phyloP scores from a whole-genome alignment of 1,140 invertebrate genomes.

The Danaus melanippus region DNA sequence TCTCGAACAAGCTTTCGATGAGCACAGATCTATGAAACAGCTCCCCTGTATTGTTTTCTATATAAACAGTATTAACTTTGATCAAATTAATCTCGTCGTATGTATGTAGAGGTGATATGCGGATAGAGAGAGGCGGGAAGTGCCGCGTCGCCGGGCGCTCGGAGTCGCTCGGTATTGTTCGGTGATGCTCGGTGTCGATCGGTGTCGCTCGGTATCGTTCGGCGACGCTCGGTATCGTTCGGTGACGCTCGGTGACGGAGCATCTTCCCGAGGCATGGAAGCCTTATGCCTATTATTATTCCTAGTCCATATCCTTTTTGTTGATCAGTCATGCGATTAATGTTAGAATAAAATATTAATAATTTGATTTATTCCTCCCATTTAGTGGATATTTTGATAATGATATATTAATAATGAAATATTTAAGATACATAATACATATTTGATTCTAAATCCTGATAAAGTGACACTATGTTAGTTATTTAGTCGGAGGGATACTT shows the following conservation, averaged over 20 bases:
- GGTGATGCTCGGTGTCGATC: conserved; percentile 9
- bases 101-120: conserved; percentile 63
- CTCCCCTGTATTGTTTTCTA: conserved; percentile 50
- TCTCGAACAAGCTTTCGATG: conserved; percentile 47
- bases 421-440: conserved; percentile 73
- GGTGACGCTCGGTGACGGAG: conserved; percentile 16
- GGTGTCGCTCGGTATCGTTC: conserved; percentile 6
- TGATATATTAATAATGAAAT: conserved; percentile 73
- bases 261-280: conserved; percentile 46
- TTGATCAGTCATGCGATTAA: conserved; percentile 72
- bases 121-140: conserved; percentile 48
- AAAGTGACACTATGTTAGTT: conserved; percentile 72
- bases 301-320: conserved; percentile 71
- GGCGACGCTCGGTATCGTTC: background rate
- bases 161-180: conserved; percentile 7
- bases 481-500: conserved; percentile 72
- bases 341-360: conserved; percentile 70
- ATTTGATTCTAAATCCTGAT: conserved; percentile 73
- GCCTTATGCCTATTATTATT: conserved; percentile 69
- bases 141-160: conserved; percentile 21
- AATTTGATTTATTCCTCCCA: conserved; percentile 72
- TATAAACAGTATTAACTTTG: conserved; percentile 63
- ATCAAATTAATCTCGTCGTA: conserved; percentile 57
- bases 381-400: conserved; percentile 73
- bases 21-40: conserved; percentile 43